Evolutionary conservation across 2,797 vertebrate species (phyloP), one percentile per base, ranked within the genome.

Genomic region (Enteromius viviparus): DNA sequence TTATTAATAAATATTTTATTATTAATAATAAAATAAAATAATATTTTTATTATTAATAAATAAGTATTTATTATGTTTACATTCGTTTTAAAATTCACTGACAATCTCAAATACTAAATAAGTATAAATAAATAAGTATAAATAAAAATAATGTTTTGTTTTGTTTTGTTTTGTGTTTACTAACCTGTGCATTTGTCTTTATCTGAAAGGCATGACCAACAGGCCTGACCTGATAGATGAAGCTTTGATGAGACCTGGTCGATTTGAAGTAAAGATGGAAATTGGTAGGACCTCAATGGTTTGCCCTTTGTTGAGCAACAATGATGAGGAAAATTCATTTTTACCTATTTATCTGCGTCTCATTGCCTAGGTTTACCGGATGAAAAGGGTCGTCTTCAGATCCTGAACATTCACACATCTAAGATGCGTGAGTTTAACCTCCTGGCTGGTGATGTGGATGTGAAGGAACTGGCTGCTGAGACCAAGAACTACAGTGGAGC

Each of bases 401-500:
- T 99, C 87, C 94, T 99, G 14, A 96, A 96, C 77, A 99, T 99
- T 91, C 98, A 99, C 94, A 99, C 97, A 0, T 92, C 92, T 51
- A 96, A 98, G 91, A 99, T 99, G 98, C 90, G 94, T 65, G 95
- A 93, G 51, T 97, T 96, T 88, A 95, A 96, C 49, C 93, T 99
- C 84, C 93, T 99, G 45, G 90, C 94, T 0, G 0, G 1, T 0
- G 96, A 98, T 0, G 97, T 99, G 32, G 91, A 98, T 79, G 90
- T 99, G 85, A 88, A 90, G 47, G 97, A 99, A 21, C 94, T 99
- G 86, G 96, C 97, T 0, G 49, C 92, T 0, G 98, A 98, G 65
- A 99, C 98, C 21, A 99, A 99, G 88, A 99, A 99, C 90, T 99
- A 97, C 94, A 99, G 98, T 7, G 98, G 98, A 3, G 98, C 98